A percentile compares a stretch with the other conserved stretches of the same genome.
phyloP scores from a whole-genome alignment of 2,797 vertebrate genomes.

The Galago senegalensis region DNA sequence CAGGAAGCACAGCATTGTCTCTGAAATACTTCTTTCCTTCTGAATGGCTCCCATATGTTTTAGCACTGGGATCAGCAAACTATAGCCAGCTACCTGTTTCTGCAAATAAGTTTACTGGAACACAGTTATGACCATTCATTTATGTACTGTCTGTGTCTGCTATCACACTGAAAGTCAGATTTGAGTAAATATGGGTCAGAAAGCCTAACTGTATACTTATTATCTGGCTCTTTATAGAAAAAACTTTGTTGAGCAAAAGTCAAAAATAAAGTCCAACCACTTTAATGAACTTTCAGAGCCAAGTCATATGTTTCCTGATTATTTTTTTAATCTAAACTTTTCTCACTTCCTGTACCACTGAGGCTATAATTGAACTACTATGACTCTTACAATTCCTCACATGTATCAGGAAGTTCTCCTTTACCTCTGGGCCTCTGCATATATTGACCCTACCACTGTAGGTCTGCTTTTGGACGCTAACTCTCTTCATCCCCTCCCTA shows the following conservation, averaged over 20 bases:
- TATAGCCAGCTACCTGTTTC: not conserved
- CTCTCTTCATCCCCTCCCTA: not conserved
- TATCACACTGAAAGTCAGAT: constrained; percentile 5
- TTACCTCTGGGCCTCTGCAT: not conserved
- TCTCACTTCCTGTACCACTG: not conserved
- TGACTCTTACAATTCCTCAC: not conserved
- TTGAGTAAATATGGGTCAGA: not conserved
- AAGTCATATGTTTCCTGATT: not conserved
- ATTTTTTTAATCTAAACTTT: constrained; percentile 1
- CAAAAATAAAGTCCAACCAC: not conserved
- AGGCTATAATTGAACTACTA: not conserved
- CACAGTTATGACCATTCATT: not conserved
- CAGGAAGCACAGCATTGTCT: not conserved
- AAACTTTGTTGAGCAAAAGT: not conserved
- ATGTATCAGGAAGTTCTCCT: not conserved
- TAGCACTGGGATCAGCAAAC: not conserved
- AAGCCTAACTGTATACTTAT: constrained; percentile 23
- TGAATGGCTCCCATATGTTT: not conserved
- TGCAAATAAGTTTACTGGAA: not conserved
- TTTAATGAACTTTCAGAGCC: not conserved
- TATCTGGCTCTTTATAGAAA: not conserved
- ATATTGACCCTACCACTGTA: not conserved
- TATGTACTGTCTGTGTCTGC: not conserved
- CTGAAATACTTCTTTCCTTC: not conserved
- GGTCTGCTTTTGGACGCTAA: not conserved